These are phyloP conservation scores for Bugula neritina DNA, from an alignment of 2,888 invertebrate species.

Conservation along the genomic window DNA sequence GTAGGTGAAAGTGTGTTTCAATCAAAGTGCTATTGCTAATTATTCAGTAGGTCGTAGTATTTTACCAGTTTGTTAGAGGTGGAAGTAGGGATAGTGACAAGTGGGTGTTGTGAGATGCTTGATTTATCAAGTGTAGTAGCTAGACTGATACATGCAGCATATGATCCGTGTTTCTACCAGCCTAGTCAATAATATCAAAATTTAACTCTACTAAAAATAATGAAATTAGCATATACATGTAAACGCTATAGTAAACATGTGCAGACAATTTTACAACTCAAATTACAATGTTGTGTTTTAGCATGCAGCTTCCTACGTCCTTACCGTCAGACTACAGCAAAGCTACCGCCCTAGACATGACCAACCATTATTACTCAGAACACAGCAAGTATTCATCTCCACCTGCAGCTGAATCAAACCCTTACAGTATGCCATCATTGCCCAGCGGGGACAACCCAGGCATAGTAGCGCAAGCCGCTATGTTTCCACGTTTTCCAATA, in stretches of 20 bases:
- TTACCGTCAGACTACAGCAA: slow-evolving; percentile 22
- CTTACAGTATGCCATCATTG: slow-evolving; percentile 10
- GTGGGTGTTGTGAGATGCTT: not conserved
- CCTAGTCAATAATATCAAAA: too few species aligned
- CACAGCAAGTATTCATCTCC: slow-evolving; percentile 10
- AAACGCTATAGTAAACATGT: too few species aligned
- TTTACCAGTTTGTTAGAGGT: not conserved
- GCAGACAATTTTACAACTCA: too few species aligned
- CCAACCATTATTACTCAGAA: slow-evolving; percentile 9
- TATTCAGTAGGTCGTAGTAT: not conserved
- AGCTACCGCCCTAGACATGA: slow-evolving; percentile 7
- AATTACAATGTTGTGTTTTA: too few species aligned
- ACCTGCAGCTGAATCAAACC: not conserved
- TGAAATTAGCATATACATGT: too few species aligned
- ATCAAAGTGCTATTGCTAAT: not conserved
- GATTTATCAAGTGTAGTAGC: not conserved
- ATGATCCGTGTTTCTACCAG: too few species aligned
- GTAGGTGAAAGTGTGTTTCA: not conserved
- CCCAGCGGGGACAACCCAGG: slow-evolving; percentile 13
- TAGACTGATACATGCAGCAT: too few species aligned
- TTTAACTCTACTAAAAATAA: too few species aligned
- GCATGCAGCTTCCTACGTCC: slow-evolving; percentile 19
- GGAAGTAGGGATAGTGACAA: not conserved
- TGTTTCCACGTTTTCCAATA: slow-evolving; percentile 18
- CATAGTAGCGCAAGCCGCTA: slow-evolving; percentile 10